Evolutionary conservation across 2,888 invertebrate genomes (phyloP), one percentile per base, ranked within the genome.

Genomic region (Parnassius orleans): DNA sequence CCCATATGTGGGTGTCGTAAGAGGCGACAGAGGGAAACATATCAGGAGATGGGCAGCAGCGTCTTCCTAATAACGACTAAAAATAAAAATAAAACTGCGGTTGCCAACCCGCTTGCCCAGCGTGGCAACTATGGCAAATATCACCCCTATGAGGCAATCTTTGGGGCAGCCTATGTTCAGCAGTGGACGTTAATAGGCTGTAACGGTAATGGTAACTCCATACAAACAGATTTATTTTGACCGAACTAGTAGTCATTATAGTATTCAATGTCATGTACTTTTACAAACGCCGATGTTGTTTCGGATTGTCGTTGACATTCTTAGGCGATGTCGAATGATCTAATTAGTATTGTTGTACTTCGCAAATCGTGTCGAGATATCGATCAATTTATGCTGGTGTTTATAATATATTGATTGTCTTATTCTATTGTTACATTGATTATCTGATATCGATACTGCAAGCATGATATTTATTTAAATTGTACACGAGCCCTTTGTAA

Each of bases 331-430:
- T 60, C 60, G 48, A 14, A 43, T 56, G 59, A 15, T 60, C 52
- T 63, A 63, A 63, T 60, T 63, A 56, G 42, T 19, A 59, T 56
- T 56, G n/a, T 54, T 59, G 46, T 44, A 33, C 44, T 54, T 43
- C 41, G 56, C 56, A 52, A 11, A 9, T 63, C 63, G 63, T 63
- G 60, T 55, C 53, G 46, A 55, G 63, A 63, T 63, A 60, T 9
- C 41, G 42, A 63, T 60, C 63, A 43, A 56, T 50, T 56, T 60
- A 58, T 63, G 52, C 47, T 46, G 52, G 19, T 51, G 47, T 53
- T 60, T 56, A 53, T 60, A 56, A 56, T 52, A 60, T 60, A 48
- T 33, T 53, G 55, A 58, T 52, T 63, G 63, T 60, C 52, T 52
- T 15, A 60, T 59, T 3, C 44, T 54, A 42, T 58, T 24, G 50